Evolutionary conservation across 2,113 vertebrate genomes (phyloP), one percentile per base, ranked within the genome.

Genomic region (Pedetes capensis): DNA sequence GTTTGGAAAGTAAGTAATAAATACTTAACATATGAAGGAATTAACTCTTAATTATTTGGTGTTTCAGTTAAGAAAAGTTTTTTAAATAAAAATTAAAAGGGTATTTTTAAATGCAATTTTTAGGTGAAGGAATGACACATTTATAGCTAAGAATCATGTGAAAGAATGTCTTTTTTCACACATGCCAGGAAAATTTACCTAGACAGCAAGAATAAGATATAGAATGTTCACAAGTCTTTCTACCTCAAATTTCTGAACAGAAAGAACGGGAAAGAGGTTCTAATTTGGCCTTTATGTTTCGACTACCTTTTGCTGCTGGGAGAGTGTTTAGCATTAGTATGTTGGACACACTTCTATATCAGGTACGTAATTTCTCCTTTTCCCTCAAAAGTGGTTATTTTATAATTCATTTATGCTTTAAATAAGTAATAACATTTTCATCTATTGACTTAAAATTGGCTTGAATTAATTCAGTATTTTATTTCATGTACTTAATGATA

Each of bases 251-350:
- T 93, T 95, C n/a, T 81, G 74, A 96, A 97, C 98, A 99, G 99
- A 99, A 99, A 97, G 99, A 99, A 86, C 98, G 99, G 47, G 99
- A 99, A 96, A 98, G 98, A 63, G 99, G 99, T 57, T 99, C 99
- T 61, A 99, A 99, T 95, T 97, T 99, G 89, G 98, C 99, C 83
- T 99, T 99, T 91, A 99, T 99, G 99, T 99, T 99, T 93, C 99
- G 99, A 44, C 98, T 99, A 71, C 99, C 99, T 22, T 99, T 99
- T 20, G 99, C 99, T 87, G 99, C 98, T 37, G 99, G 99, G 37
- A 98, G 98, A 92, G 99, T 99, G 75, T 99, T 99, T 91, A 99
- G 98, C 96, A 99, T 99, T 98, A 99, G 99, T 87, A 99, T 99
- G 99, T 94, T 99, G 97, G 99, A 99, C 78, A 99, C 99, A 0